These are phyloP conservation scores for Benitochromis conjunctus DNA, from an alignment of 2,113 vertebrate species.

Conservation along the genomic window DNA sequence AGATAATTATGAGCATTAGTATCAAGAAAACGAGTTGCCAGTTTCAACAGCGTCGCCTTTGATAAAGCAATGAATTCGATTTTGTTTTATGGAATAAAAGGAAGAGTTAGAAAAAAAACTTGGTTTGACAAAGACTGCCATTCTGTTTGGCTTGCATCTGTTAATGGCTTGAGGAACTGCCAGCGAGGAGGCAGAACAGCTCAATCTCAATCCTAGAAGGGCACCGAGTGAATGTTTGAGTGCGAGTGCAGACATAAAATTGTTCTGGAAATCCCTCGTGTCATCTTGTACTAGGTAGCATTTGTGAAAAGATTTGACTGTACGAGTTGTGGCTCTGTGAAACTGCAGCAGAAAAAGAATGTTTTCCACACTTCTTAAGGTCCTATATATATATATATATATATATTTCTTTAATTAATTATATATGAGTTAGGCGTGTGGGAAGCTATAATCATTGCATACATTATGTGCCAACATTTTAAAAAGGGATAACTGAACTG, in stretches of 20 bases:
- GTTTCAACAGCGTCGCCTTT: background rate
- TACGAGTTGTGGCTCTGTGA: background rate
- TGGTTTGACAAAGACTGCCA: background rate
- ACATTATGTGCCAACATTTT: background rate
- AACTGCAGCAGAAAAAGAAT: background rate
- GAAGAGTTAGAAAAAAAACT: background rate
- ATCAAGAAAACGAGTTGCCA: background rate
- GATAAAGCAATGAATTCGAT: background rate
- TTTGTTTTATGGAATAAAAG: background rate
- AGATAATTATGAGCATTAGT: background rate
- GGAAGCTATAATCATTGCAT: background rate
- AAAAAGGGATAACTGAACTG: background rate
- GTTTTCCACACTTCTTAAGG: background rate
- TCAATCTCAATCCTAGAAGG: background rate
- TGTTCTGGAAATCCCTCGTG: background rate
- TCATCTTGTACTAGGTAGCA: background rate
- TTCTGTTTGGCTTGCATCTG: slow-evolving; percentile 9
- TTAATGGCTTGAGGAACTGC: background rate
- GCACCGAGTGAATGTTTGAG: background rate
- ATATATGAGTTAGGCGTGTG: background rate
- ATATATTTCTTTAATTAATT: background rate
- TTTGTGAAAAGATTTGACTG: background rate
- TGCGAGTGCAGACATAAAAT: background rate
- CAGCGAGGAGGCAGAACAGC: background rate
- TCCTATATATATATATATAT: background rate